These are phyloP conservation scores for Zele albiditarsus DNA, from an alignment of 2,888 invertebrate genomes.

Conservation along the genomic window DNA sequence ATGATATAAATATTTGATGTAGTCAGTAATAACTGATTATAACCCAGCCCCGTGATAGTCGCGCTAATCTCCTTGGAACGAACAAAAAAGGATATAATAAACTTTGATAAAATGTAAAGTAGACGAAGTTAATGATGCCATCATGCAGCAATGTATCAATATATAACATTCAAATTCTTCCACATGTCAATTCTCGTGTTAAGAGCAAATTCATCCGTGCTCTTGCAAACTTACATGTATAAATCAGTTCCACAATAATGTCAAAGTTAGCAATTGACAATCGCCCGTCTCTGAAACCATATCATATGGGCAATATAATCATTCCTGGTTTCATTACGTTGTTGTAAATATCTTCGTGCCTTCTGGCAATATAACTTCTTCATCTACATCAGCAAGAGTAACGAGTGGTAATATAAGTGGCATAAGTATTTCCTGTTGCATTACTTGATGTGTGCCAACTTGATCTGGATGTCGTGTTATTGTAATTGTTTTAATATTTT, in stretches of 20 bases:
- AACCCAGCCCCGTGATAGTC: slow-evolving; percentile 2
- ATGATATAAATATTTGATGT: background rate
- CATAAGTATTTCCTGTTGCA: slow-evolving; percentile 70
- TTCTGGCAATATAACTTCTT: slow-evolving; percentile 69
- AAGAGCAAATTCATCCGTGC: background rate
- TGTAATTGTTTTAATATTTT: slow-evolving; percentile 69
- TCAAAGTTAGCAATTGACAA: background rate
- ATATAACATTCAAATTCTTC: background rate
- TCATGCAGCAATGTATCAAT: slow-evolving; percentile 12
- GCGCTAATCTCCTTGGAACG: background rate
- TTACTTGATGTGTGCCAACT: slow-evolving; percentile 60
- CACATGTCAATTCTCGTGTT: background rate
- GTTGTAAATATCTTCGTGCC: slow-evolving; percentile 70
- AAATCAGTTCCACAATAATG: background rate
- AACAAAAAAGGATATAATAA: slow-evolving; percentile 5
- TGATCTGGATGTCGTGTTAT: slow-evolving; percentile 65
- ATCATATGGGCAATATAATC: background rate
- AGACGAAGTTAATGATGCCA: slow-evolving; percentile 4
- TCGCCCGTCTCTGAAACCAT: background rate
- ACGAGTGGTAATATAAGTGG: slow-evolving; percentile 69
- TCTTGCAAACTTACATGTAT: background rate
- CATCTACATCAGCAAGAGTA: slow-evolving; percentile 67
- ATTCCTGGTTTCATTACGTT: slow-evolving; percentile 55
- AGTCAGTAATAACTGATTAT: background rate
- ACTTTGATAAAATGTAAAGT: slow-evolving; percentile 29